Evolutionary conservation across 2,113 vertebrate genomes (phyloP).

Genomic region (Polypterus bichir): DNA sequence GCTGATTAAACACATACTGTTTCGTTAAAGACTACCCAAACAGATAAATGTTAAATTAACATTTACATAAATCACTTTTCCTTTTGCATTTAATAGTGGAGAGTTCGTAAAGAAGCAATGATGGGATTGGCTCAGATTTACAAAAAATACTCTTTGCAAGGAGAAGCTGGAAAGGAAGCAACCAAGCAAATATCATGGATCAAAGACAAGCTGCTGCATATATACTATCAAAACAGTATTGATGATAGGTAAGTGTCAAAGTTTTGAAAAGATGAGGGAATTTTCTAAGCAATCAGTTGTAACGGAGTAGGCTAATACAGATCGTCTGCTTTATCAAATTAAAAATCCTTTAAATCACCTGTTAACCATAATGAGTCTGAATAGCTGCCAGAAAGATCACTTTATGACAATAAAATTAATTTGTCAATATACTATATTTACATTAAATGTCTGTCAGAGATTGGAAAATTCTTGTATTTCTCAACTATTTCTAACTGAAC

Average conservation of each 20-base stretch:
- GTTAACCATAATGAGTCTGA: neutral
- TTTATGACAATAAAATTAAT: no score
- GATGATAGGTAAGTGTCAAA: constrained; percentile 74
- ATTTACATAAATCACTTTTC: neutral
- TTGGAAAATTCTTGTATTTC: no score
- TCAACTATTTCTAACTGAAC: no score
- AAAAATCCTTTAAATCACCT: no score
- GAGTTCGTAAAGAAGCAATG: constrained; percentile 97
- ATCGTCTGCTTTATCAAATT: neutral
- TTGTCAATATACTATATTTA: no score
- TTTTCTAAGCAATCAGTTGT: no score
- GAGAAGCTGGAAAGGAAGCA: constrained; percentile 90
- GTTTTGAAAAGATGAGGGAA: no score
- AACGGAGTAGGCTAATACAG: no score
- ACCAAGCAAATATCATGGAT: constrained; percentile 96
- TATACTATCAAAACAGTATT: constrained; percentile 98
- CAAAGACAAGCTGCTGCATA: constrained; percentile 94
- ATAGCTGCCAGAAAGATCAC: neutral
- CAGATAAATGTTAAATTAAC: neutral
- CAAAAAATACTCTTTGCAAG: constrained; percentile 90
- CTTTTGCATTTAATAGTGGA: constrained; percentile 60
- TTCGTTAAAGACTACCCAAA: no score
- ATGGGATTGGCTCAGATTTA: constrained; percentile 97
- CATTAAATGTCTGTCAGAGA: no score
- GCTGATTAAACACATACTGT: no score